Percentiles rank a stretch among this genome's conserved stretches.
Conservation (phyloP, 2,888 invertebrate species). For the Seira musarum region DNA sequence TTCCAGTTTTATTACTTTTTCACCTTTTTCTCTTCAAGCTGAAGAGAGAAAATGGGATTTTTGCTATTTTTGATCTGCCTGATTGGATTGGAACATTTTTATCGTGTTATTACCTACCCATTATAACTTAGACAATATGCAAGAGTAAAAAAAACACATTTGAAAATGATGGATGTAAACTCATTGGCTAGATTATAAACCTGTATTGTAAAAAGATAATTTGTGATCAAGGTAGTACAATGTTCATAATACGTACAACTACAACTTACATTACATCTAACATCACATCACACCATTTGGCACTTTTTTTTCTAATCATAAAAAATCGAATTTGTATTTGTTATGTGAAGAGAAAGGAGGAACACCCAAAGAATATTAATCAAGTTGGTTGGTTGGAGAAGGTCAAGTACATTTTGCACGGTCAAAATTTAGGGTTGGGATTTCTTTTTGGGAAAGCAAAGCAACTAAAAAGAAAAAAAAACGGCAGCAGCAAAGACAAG, state of each 20-base stretch:
- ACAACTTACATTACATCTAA: no score
- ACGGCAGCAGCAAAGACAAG: not conserved
- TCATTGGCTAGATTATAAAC: conserved; percentile 17
- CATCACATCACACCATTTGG: conserved; percentile 18
- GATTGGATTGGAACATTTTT: conserved; percentile 40
- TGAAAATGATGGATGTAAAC: conserved; percentile 42
- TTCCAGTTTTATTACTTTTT: conserved; percentile 29
- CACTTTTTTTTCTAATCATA: conserved; percentile 40
- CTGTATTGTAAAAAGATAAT: conserved; percentile 15
- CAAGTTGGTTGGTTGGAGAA: conserved; percentile 63
- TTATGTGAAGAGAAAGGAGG: not conserved
- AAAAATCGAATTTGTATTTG: conserved; percentile 46
- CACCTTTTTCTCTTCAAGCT: conserved; percentile 34
- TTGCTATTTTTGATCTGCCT: conserved; percentile 11
- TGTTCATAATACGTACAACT: conserved; percentile 6
- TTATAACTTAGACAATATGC: conserved; percentile 24
- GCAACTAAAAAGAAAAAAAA: conserved; percentile 5
- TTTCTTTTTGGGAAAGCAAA: conserved; percentile 12
- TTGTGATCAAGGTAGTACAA: no score
- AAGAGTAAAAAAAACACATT: conserved; percentile 32
- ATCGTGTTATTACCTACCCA: conserved; percentile 13
- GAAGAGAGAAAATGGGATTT: conserved; percentile 17
- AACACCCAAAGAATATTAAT: conserved; percentile 55
- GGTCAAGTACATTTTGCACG: conserved; percentile 57
- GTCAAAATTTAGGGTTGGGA: not conserved